These are phyloP conservation scores for Camarhynchus parvulus DNA, from an alignment of 2,113 vertebrate genomes.

Conservation along the genomic window DNA sequence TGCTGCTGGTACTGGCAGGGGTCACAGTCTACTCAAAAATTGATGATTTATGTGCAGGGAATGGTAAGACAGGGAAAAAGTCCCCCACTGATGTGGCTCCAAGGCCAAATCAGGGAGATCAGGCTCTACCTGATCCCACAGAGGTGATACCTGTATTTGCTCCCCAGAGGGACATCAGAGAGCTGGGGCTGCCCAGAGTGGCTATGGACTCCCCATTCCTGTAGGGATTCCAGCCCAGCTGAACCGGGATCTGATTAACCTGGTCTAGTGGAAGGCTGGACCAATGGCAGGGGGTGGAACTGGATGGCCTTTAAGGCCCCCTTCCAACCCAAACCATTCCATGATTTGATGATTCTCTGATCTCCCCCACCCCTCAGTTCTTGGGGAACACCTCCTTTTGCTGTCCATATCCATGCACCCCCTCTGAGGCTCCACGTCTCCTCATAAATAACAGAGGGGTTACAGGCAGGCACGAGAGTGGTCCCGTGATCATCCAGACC, in stretches of 20 bases:
- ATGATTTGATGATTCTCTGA: not conserved
- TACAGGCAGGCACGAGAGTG: not conserved
- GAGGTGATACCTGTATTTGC: not conserved
- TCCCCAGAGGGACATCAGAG: not conserved
- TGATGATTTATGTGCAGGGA: not conserved
- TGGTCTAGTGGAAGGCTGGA: not conserved
- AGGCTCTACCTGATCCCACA: not conserved
- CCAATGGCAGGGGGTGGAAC: fast-evolving
- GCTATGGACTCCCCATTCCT: not conserved
- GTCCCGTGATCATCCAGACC: not conserved
- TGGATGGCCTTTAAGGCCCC: too few relatives aligned
- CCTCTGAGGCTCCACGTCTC: not conserved
- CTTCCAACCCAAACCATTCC: not conserved
- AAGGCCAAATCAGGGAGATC: not conserved
- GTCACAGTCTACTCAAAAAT: not conserved
- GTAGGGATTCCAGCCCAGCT: not conserved
- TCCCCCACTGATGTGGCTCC: fast-evolving
- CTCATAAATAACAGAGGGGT: not conserved
- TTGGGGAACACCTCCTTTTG: not conserved
- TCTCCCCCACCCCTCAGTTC: not conserved
- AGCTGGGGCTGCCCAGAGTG: not conserved
- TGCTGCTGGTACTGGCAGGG: not conserved
- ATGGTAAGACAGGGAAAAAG: not conserved
- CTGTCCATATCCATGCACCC: not conserved
- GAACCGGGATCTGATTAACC: too few relatives aligned